These are phyloP conservation scores for Spea multiplicata DNA, from an alignment of 2,113 vertebrate genomes.

Conservation along the genomic window DNA sequence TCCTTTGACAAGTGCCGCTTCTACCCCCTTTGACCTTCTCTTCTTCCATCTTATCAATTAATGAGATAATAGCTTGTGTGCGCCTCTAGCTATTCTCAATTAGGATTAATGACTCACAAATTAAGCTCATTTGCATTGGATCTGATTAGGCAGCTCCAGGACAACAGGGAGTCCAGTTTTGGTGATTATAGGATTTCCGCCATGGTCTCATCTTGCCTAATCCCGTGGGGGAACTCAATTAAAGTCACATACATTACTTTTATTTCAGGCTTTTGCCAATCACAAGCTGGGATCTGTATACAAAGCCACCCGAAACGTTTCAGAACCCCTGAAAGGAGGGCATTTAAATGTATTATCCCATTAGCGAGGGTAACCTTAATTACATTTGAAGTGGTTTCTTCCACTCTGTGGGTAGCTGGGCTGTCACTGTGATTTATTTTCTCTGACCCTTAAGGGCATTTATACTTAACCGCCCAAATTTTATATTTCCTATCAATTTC, in stretches of 20 bases:
- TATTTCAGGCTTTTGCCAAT: background rate
- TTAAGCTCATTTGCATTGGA: conserved; percentile 33
- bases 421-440: too few relatives aligned
- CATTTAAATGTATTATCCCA: conserved; percentile 18
- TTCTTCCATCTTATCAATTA: conserved; percentile 13
- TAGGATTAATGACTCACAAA: conserved; percentile 29
- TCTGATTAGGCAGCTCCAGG: background rate
- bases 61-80: conserved; percentile 25
- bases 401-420: conserved; percentile 5
- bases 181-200: background rate
- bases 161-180: background rate
- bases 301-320: background rate
- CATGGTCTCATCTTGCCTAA: conserved; percentile 8
- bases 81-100: conserved; percentile 1
- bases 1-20: background rate
- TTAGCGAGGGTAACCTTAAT: conserved; percentile 24
- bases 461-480: too few relatives aligned
- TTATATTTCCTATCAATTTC: too few relatives aligned
- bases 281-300: background rate
- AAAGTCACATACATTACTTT: background rate
- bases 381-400: conserved; percentile 18
- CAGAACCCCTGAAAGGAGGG: background rate
- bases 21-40: too few relatives aligned
- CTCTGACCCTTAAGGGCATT: too few relatives aligned
- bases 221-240: conserved; percentile 22